A percentile compares a stretch with the other conserved stretches of the same genome.
Conservation (phyloP, 2,797 vertebrate species). For the Spinibarbus caldwelli region DNA sequence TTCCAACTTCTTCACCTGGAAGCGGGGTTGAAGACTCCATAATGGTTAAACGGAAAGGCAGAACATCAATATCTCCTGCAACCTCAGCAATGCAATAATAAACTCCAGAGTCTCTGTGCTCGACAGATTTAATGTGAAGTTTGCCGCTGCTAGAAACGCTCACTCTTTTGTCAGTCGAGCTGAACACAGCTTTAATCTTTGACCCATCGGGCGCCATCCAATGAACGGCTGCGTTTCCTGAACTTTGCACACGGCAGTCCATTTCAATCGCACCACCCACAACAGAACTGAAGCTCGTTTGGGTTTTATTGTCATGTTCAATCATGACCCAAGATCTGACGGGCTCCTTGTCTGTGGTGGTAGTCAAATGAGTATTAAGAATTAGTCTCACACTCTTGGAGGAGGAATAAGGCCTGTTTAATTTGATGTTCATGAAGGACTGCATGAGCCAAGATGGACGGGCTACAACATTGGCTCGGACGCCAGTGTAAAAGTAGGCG, state of each 20-base stretch:
- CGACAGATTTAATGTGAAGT: slow-evolving; percentile 74
- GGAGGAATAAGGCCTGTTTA: slow-evolving; percentile 86
- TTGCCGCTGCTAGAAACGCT: slow-evolving; percentile 73
- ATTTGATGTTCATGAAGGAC: slow-evolving; percentile 80
- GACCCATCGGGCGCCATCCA: slow-evolving; percentile 90
- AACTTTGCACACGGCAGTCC: slow-evolving; percentile 82
- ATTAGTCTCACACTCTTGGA: slow-evolving; percentile 80
- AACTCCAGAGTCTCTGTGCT: slow-evolving; percentile 80
- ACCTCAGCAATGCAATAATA: slow-evolving; percentile 86
- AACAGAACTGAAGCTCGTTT: slow-evolving; percentile 70
- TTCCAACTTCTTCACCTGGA: slow-evolving; percentile 66
- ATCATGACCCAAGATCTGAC: slow-evolving; percentile 86
- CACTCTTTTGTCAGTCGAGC: slow-evolving; percentile 71
- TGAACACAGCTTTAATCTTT: slow-evolving; percentile 72
- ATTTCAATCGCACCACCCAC: slow-evolving; percentile 78
- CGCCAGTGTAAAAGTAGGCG: slow-evolving; percentile 89
- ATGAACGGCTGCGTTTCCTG: slow-evolving; percentile 75
- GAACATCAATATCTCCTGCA: slow-evolving; percentile 76
- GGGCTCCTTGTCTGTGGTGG: slow-evolving; percentile 67
- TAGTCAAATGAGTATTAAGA: slow-evolving; percentile 78
- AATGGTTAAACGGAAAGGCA: slow-evolving; percentile 79
- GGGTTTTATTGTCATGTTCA: slow-evolving; percentile 70
- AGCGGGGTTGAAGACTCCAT: slow-evolving; percentile 74
- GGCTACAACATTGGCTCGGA: slow-evolving; percentile 81
- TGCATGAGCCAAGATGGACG: slow-evolving; percentile 88